These are phyloP conservation scores for Tipula lateralis DNA, from an alignment of 2,888 invertebrate species.

Conservation along the genomic window DNA sequence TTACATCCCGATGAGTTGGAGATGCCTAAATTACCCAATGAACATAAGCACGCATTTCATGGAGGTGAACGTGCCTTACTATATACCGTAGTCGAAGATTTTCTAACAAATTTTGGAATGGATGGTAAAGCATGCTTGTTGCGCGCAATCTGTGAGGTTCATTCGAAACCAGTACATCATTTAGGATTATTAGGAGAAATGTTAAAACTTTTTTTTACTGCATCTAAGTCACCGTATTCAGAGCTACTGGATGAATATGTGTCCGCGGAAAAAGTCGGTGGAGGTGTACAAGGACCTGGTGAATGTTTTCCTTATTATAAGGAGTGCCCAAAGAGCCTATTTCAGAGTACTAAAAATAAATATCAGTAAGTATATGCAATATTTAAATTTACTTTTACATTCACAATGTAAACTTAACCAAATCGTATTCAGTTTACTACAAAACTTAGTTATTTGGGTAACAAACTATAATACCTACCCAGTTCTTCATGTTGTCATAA, in stretches of 20 bases:
- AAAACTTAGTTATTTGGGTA: too few relatives aligned
- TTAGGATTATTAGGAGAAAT: conserved; percentile 80
- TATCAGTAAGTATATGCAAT: conserved; percentile 39
- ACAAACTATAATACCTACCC: too few relatives aligned
- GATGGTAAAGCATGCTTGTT: conserved; percentile 77
- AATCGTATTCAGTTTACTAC: too few relatives aligned
- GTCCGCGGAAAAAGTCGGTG: conserved; percentile 71
- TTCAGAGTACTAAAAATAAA: conserved; percentile 47
- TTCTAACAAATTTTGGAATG: conserved; percentile 73
- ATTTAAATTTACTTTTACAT: neutral
- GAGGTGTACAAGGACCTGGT: conserved; percentile 57
- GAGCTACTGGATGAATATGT: conserved; percentile 70
- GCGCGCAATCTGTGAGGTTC: conserved; percentile 80
- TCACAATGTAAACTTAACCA: too few relatives aligned
- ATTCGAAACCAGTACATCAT: conserved; percentile 69
- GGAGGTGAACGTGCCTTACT: conserved; percentile 79
- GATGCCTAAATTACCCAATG: conserved; percentile 48
- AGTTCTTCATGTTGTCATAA: too few relatives aligned
- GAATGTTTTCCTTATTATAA: conserved; percentile 84
- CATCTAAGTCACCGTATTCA: conserved; percentile 76
- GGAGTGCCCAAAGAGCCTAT: conserved; percentile 76
- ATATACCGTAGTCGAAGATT: conserved; percentile 72
- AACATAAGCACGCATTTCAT: conserved; percentile 59
- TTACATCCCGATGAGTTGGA: conserved; percentile 46
- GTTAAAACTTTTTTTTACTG: conserved; percentile 74